Conservation (phyloP, 92 coral and sea anemone species). For the Zoanthus sociatus region DNA sequence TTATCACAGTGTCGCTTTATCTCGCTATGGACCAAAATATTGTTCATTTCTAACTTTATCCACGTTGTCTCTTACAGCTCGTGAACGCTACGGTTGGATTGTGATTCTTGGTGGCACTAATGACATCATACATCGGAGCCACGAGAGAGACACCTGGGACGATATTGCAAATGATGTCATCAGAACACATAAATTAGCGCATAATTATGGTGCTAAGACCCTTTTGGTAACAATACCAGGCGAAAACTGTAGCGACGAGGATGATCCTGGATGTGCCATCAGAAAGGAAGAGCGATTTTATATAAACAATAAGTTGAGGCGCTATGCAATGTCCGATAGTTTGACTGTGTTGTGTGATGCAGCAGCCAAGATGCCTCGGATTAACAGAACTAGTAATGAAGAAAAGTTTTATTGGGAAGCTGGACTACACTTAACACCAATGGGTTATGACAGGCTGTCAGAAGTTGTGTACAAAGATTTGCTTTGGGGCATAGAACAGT, state of each 20-base stretch:
- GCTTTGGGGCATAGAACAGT: slow-evolving; percentile 57
- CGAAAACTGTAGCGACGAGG: slow-evolving; percentile 77
- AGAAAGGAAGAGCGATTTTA: slow-evolving; percentile 70
- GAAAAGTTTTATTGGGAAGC: slow-evolving; percentile 82
- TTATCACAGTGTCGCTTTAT: background rate
- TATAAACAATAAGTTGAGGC: slow-evolving; percentile 77
- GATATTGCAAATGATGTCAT: slow-evolving; percentile 81
- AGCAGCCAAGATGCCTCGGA: slow-evolving; percentile 76
- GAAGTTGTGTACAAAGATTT: slow-evolving; percentile 87
- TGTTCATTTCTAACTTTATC: background rate
- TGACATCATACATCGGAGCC: slow-evolving; percentile 78
- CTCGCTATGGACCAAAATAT: background rate
- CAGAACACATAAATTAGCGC: slow-evolving; percentile 81
- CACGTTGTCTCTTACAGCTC: slow-evolving; percentile 39
- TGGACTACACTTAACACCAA: slow-evolving; percentile 86
- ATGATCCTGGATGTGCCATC: slow-evolving; percentile 61
- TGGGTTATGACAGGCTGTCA: slow-evolving; percentile 91
- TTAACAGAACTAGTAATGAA: slow-evolving; percentile 62
- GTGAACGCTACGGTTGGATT: slow-evolving; percentile 78
- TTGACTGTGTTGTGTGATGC: slow-evolving; percentile 83
- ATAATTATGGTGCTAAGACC: slow-evolving; percentile 84
- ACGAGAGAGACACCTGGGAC: slow-evolving; percentile 80
- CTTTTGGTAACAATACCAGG: slow-evolving; percentile 91
- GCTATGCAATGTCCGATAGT: slow-evolving; percentile 79
- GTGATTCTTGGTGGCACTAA: slow-evolving; percentile 91